Evolutionary conservation across 2,888 invertebrate genomes (phyloP), one percentile per base, ranked within the genome.

Genomic region (Hymenopus coronatus): DNA sequence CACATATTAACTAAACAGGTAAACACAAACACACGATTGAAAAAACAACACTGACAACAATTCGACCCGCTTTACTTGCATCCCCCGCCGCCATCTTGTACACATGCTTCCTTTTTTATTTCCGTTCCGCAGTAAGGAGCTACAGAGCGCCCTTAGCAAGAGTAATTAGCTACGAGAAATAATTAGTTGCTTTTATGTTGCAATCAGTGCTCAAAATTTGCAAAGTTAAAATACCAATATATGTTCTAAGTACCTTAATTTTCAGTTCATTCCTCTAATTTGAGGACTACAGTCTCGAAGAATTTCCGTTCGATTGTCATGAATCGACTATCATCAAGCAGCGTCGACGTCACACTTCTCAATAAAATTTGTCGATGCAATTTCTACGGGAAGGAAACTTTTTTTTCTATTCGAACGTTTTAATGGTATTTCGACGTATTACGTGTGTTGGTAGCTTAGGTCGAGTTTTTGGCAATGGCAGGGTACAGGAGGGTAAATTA

Each of bases 401-500:
- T 89, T 90, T 90, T 89, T 90, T 90, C 89, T 84, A 88, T 87
- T 89, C 88, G 81, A 88, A 84, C 87, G 83, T 90, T 88, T 70
- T 88, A 88, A 88, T 88, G 88, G 83, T 86, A 89, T 89, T 89
- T 89, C 28, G 86, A 81, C 84, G 89, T 88, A 87, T 33, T 33
- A 33, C 33, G 86, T 88, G 87, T 83, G 28, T 85, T 86, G 83
- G 40, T 83, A 83, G 84, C 82, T 90, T 88, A 89, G 70, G 82
- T 81, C 89, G 87, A 33, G 25, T 88, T 85, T 88, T 82, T 33
- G 86, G 88, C 89, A 83, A 96, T 96, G 96, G 94, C 96, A 91
- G 96, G 95, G 92, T 96, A 96, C 92, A 95, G 95, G 91, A 95
- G 95, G 91, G 96, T 96, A 82, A 96, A 96, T 93, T 96, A 95